Conservation (phyloP, 2,113 vertebrate genomes). For the Falcunculus frontatus region DNA sequence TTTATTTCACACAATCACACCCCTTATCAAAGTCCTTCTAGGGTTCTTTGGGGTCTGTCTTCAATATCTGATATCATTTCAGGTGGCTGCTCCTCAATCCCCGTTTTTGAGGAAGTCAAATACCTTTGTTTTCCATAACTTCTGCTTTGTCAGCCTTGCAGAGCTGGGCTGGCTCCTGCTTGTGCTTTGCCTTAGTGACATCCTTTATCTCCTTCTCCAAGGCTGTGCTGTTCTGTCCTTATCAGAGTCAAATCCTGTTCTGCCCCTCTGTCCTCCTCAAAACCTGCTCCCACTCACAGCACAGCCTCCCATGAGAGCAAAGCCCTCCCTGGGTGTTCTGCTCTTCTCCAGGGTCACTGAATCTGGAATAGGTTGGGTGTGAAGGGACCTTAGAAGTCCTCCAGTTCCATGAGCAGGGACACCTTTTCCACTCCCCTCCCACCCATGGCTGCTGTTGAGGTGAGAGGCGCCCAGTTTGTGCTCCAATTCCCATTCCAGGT, state of each 20-base stretch:
- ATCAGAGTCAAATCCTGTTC: not conserved
- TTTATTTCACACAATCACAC: not conserved
- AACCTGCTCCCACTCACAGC: not conserved
- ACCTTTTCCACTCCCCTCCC: not conserved
- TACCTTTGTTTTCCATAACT: not conserved
- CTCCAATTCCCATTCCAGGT: not conserved
- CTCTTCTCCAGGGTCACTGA: not conserved
- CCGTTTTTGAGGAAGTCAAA: not conserved
- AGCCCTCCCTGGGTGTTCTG: not conserved
- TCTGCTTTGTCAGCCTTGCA: not conserved
- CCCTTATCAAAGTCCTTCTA: not conserved
- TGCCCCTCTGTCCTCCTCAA: not conserved
- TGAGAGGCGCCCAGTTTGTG: not conserved
- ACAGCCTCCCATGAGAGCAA: not conserved
- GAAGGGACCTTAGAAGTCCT: not conserved
- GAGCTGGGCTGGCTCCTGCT: not conserved
- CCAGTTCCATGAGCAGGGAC: not conserved
- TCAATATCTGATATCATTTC: not conserved
- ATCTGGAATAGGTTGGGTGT: not conserved
- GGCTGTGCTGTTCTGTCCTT: not conserved
- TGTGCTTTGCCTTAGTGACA: not conserved
- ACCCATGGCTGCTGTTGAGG: fast-evolving
- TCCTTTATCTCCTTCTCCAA: not conserved
- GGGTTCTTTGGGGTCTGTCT: not conserved
- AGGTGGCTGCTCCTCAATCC: not conserved